Percentiles rank a stretch among this genome's conserved stretches.
Conservation (phyloP, 64 coral and sea anemone species). For the Porites australiensis region DNA sequence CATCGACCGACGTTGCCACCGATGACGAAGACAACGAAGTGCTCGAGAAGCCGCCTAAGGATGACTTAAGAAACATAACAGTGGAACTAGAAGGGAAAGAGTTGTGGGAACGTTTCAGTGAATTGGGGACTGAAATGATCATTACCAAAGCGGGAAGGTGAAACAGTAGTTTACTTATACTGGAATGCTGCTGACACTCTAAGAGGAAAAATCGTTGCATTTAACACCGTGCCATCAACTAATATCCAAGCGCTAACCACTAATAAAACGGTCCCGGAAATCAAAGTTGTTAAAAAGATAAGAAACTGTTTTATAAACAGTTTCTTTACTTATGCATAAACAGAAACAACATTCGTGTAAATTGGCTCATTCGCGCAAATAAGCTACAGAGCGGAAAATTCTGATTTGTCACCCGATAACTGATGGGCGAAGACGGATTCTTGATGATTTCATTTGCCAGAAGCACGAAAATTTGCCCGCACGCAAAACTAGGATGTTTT, state of each 20-base stretch:
- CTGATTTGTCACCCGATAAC: conserved; percentile 36
- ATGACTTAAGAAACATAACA: conserved; percentile 79
- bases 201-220: conserved; percentile 27
- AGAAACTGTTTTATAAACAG: conserved; percentile 56
- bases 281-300: conserved; percentile 61
- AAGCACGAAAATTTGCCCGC: not conserved
- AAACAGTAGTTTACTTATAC: not conserved
- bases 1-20: conserved; percentile 17
- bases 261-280: conserved; percentile 49
- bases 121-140: conserved; percentile 99
- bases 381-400: conserved; percentile 16
- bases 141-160: conserved; percentile 99
- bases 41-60: conserved; percentile 21
- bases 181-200: conserved; percentile 8
- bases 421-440: not conserved
- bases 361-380: conserved; percentile 34
- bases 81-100: conserved; percentile 92
- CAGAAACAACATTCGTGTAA: not conserved
- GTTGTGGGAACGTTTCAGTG: conserved; percentile 97
- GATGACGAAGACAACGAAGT: conserved; percentile 55
- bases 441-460: conserved; percentile 30
- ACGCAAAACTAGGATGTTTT: not conserved
- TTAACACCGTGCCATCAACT: conserved; percentile 27
- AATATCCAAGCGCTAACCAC: conserved; percentile 30
- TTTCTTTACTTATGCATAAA: conserved; percentile 25